phyloP scores from a whole-genome alignment of 2,888 invertebrate species.

The Hymenopus coronatus region DNA sequence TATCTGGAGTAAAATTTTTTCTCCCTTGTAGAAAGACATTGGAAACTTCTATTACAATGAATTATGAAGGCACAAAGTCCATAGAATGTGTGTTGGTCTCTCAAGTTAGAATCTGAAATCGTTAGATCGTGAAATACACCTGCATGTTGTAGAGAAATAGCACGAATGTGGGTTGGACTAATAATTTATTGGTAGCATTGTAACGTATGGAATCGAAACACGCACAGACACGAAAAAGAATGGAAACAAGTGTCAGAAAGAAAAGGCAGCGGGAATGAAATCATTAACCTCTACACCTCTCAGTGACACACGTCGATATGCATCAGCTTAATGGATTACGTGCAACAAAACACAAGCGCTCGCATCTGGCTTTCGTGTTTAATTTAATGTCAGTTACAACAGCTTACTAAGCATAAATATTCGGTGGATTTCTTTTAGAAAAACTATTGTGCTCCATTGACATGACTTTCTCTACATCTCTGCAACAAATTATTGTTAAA shows the following conservation, averaged over 20 bases:
- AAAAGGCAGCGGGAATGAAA: not conserved
- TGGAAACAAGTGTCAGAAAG: too few relatives aligned
- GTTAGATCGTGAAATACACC: not conserved
- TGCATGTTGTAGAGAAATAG: not conserved
- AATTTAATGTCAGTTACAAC: not conserved
- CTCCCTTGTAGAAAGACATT: too few relatives aligned
- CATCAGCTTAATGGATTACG: not conserved
- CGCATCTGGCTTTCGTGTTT: not conserved
- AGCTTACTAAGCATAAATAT: too few relatives aligned
- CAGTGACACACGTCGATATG: not conserved
- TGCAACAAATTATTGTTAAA: too few relatives aligned
- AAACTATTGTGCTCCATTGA: too few relatives aligned
- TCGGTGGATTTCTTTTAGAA: too few relatives aligned
- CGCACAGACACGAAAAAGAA: not conserved
- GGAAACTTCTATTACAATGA: too few relatives aligned
- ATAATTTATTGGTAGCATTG: not conserved
- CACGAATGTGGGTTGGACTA: not conserved
- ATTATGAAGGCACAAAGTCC: not conserved
- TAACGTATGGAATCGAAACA: not conserved
- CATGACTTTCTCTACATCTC: too few relatives aligned
- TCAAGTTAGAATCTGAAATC: not conserved
- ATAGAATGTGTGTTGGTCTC: not conserved
- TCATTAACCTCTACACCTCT: not conserved
- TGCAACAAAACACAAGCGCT: not conserved
- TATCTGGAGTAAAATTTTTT: too few relatives aligned